phyloP scores from a whole-genome alignment of 2,113 vertebrate genomes.

The Xiphophorus maculatus region DNA sequence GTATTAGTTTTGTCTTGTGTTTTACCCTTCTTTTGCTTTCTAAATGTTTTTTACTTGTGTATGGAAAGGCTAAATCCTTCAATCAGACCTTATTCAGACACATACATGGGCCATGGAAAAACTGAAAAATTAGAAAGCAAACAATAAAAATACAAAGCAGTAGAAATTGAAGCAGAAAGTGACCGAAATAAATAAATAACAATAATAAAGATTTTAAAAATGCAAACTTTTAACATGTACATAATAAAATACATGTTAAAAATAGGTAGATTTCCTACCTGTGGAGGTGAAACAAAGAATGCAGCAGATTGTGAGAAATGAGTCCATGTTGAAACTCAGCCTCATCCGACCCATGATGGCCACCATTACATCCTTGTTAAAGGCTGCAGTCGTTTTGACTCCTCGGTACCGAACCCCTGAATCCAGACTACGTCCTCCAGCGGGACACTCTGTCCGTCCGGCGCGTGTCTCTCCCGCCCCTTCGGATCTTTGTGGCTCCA shows the following conservation, averaged over 20 bases:
- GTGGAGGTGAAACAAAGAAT: slow-evolving; percentile 57
- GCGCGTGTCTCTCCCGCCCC: slow-evolving; percentile 12
- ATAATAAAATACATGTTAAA: neutral
- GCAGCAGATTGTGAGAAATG: slow-evolving; percentile 55
- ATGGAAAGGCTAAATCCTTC: no score
- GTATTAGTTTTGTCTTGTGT: no score
- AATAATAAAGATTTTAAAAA: no score
- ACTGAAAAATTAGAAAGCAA: no score
- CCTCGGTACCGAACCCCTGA: neutral
- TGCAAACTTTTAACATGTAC: no score
- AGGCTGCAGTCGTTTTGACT: neutral
- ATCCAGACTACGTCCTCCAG: neutral
- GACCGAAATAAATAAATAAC: no score
- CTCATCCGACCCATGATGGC: slow-evolving; percentile 19
- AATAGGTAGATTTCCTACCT: slow-evolving; percentile 62
- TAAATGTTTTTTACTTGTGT: no score
- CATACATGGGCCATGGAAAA: no score
- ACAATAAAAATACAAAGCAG: no score
- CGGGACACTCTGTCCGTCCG: slow-evolving; percentile 2
- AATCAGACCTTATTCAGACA: no score
- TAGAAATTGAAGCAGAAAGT: no score
- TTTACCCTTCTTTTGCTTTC: no score
- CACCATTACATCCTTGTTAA: slow-evolving; percentile 49
- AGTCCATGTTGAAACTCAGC: slow-evolving; percentile 47
- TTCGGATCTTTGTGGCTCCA: slow-evolving; percentile 33